These are phyloP conservation scores for Pollenia angustigena DNA, from an alignment of 2,888 invertebrate genomes.

Conservation along the genomic window DNA sequence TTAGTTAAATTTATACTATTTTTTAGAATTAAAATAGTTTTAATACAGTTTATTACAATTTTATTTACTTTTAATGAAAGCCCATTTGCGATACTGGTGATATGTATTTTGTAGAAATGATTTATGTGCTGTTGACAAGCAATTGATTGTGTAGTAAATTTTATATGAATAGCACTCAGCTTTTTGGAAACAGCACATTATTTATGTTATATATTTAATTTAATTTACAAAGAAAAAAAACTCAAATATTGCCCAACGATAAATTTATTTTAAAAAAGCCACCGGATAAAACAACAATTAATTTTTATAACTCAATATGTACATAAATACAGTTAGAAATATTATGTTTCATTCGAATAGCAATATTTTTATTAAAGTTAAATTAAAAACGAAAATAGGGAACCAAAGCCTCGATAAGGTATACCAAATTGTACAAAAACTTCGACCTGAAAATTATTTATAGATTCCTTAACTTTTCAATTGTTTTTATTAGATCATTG, in stretches of 20 bases:
- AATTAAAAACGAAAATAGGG: too few relatives aligned
- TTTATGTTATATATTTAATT: neutral
- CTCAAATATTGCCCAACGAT: conserved; percentile 46
- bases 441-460: too few relatives aligned
- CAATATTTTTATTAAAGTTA: too few relatives aligned
- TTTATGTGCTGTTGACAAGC: too few relatives aligned
- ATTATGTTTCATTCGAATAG: neutral
- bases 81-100: conserved; percentile 57
- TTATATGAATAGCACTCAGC: too few relatives aligned
- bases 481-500: too few relatives aligned
- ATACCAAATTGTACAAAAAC: too few relatives aligned
- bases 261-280: conserved; percentile 1
- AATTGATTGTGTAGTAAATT: too few relatives aligned
- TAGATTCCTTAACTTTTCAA: too few relatives aligned
- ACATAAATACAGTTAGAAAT: conserved; percentile 4
- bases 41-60: neutral
- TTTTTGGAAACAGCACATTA: too few relatives aligned
- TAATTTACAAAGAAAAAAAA: conserved; percentile 16
- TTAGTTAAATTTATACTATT: neutral
- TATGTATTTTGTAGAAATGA: conserved; percentile 42
- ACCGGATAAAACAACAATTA: neutral
- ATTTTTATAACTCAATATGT: too few relatives aligned
- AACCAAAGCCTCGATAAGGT: too few relatives aligned
- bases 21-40: neutral
- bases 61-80: conserved; percentile 16